Evolutionary conservation across 2,797 vertebrate species (phyloP).

Genomic region (Hylomyscus alleni): DNA sequence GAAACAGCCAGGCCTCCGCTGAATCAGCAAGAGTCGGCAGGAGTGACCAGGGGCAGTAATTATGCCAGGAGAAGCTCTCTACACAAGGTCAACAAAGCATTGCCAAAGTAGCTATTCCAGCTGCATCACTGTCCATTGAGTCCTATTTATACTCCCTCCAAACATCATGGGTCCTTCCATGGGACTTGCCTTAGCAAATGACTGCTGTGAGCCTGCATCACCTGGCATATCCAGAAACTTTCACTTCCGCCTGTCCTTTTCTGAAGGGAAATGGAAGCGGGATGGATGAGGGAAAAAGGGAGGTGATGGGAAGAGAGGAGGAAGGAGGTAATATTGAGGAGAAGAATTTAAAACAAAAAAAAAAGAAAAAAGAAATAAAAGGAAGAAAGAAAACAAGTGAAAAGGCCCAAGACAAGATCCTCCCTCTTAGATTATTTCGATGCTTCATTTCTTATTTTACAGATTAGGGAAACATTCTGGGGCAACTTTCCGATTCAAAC

Average conservation of each 20-base stretch:
- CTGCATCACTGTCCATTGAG: background rate
- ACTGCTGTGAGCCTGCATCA: background rate
- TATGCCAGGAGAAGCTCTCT: background rate
- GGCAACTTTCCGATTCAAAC: background rate
- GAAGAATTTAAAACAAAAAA: background rate
- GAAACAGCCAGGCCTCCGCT: background rate
- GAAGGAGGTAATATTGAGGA: background rate
- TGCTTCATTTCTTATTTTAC: background rate
- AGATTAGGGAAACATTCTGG: background rate
- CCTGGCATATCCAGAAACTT: background rate
- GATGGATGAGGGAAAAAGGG: no score
- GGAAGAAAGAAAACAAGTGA: background rate
- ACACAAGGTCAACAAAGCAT: background rate
- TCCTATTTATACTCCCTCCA: background rate
- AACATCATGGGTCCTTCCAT: background rate
- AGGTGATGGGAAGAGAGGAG: background rate
- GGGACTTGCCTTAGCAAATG: background rate
- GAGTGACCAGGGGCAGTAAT: background rate
- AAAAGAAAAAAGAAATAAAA: no score
- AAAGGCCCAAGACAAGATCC: background rate
- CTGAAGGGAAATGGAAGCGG: background rate
- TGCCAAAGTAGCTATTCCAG: background rate
- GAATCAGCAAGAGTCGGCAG: background rate
- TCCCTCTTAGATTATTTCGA: slow-evolving; percentile 4
- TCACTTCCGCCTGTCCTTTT: background rate